Evolutionary conservation across 2,888 invertebrate species (phyloP).

Genomic region (Boloria selene): DNA sequence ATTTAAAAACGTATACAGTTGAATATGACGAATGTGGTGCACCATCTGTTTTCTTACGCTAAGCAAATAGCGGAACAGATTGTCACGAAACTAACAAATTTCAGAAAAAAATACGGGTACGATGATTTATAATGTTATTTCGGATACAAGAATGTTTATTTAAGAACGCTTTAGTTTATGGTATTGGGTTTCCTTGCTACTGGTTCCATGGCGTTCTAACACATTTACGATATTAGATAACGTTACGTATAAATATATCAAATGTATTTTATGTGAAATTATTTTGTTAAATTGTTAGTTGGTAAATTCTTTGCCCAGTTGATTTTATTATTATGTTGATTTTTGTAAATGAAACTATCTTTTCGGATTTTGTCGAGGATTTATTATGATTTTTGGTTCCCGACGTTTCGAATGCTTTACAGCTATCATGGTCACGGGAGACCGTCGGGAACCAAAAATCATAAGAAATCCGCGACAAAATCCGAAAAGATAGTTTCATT

Average conservation of each 20-base stretch:
- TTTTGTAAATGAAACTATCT: too few relatives aligned
- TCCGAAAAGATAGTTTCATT: too few relatives aligned
- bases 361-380: too few relatives aligned
- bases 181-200: slow-evolving; percentile 60
- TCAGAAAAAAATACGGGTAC: slow-evolving; percentile 59
- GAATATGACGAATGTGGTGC: slow-evolving; percentile 68
- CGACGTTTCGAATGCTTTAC: too few relatives aligned
- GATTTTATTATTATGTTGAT: too few relatives aligned
- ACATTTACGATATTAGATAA: slow-evolving; percentile 7
- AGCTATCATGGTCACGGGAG: too few relatives aligned
- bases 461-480: too few relatives aligned
- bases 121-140: slow-evolving; percentile 80
- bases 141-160: slow-evolving; percentile 76
- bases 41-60: slow-evolving; percentile 71
- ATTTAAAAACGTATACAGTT: slow-evolving; percentile 63
- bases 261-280: not conserved
- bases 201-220: slow-evolving; percentile 27
- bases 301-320: not conserved
- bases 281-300: not conserved
- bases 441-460: too few relatives aligned
- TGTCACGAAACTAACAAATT: slow-evolving; percentile 80
- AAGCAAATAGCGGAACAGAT: slow-evolving; percentile 82
- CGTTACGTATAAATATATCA: slow-evolving; percentile 2
- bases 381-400: too few relatives aligned
- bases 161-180: slow-evolving; percentile 49